Evolutionary conservation across 2,888 invertebrate genomes (phyloP).

Genomic region (Fragum sueziense): DNA sequence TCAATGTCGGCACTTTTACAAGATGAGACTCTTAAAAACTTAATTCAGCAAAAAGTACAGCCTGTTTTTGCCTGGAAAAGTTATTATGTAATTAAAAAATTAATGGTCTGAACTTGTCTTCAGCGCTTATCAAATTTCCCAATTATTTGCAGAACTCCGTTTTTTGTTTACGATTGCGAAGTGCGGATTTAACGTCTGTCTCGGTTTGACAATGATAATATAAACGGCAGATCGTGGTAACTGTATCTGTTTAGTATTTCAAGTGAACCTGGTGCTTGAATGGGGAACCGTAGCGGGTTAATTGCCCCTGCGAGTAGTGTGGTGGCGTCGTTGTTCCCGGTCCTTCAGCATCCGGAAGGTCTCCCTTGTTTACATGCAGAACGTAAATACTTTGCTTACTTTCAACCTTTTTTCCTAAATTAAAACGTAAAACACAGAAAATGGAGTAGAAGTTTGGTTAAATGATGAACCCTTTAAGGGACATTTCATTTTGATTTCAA

Average conservation of each 20-base stretch:
- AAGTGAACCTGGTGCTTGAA: background rate
- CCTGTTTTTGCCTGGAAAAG: slow-evolving; percentile 4
- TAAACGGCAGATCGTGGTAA: slow-evolving; percentile 14
- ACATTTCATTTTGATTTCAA: too few species aligned
- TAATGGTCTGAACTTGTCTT: slow-evolving; percentile 21
- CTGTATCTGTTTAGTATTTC: slow-evolving; percentile 17
- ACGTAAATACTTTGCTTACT: too few species aligned
- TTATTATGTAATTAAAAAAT: slow-evolving; percentile 19
- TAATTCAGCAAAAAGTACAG: background rate
- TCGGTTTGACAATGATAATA: slow-evolving; percentile 6
- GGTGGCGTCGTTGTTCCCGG: too few species aligned
- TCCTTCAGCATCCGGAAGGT: too few species aligned
- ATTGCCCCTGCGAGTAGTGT: too few species aligned
- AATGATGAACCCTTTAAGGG: too few species aligned
- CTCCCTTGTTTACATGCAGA: too few species aligned
- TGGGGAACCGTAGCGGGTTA: too few species aligned
- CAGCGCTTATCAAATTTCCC: slow-evolving; percentile 7
- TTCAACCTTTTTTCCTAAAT: too few species aligned
- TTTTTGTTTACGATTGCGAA: slow-evolving; percentile 9
- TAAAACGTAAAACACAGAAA: too few species aligned
- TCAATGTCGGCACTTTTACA: background rate
- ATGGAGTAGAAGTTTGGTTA: too few species aligned
- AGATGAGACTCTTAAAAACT: background rate
- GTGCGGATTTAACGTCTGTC: slow-evolving; percentile 9
- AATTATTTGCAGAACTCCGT: slow-evolving; percentile 11